Evolutionary conservation across 2,797 vertebrate genomes (phyloP).

Genomic region (Pachyuromys duprasi): DNA sequence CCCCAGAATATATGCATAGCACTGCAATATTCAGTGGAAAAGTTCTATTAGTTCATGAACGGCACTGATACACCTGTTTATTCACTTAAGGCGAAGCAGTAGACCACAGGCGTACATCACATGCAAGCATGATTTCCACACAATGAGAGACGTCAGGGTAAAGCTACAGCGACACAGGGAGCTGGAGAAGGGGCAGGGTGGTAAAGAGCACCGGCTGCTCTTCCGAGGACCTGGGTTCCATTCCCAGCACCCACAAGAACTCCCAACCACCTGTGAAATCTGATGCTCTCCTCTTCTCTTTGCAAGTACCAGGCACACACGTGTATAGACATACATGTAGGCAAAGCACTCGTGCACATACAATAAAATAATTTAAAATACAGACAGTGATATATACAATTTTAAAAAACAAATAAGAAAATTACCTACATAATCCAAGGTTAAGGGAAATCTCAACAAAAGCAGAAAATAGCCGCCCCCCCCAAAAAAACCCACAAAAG

Average conservation of each 20-base stretch:
- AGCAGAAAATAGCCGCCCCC: background rate
- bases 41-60: slow-evolving; percentile 4
- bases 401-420: background rate
- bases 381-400: background rate
- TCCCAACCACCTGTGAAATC: background rate
- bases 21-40: background rate
- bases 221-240: background rate
- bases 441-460: slow-evolving; percentile 19
- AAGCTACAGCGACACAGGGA: background rate
- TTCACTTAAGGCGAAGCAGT: background rate
- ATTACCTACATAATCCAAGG: background rate
- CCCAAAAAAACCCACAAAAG: background rate
- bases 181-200: background rate
- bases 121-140: background rate
- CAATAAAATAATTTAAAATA: background rate
- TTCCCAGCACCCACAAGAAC: background rate
- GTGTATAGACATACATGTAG: background rate
- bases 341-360: background rate
- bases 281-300: background rate
- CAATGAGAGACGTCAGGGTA: slow-evolving; percentile 21
- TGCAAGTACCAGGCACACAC: background rate
- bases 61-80: background rate
- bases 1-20: background rate
- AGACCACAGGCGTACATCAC: background rate
- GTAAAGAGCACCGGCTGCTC: background rate